Conservation (phyloP, 1,140 invertebrate genomes). For the Bicyclus anynana region DNA sequence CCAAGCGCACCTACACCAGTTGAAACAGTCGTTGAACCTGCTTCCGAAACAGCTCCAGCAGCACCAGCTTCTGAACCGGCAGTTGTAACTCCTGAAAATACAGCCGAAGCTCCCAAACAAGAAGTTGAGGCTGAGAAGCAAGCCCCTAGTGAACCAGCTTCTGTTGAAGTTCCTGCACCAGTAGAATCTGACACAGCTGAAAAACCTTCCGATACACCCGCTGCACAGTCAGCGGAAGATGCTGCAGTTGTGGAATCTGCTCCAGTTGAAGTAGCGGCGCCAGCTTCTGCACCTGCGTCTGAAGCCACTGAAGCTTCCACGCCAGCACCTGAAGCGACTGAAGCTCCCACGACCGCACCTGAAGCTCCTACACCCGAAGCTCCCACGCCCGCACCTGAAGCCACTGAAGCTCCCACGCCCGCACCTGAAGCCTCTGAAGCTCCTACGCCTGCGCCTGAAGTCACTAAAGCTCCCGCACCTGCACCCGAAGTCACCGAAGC, state of each 20-base stretch:
- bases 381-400: constrained; percentile 21
- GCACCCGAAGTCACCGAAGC: constrained; percentile 16
- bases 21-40: not conserved
- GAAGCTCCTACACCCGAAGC: too few relatives aligned
- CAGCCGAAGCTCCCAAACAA: constrained; percentile 4
- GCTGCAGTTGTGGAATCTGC: not conserved
- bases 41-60: not conserved
- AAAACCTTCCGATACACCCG: constrained; percentile 14
- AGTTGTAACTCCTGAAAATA: too few relatives aligned
- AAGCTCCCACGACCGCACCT: too few relatives aligned
- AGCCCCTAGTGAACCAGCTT: constrained; percentile 11
- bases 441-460: constrained; percentile 22
- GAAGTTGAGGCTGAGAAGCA: constrained; percentile 11
- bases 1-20: constrained; percentile 20
- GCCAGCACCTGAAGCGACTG: constrained; percentile 22
- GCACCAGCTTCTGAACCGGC: too few relatives aligned
- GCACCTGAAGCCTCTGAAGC: too few relatives aligned
- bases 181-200: constrained; percentile 18
- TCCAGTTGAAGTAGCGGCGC: constrained; percentile 20
- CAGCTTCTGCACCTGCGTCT: too few relatives aligned
- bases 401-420: constrained; percentile 24
- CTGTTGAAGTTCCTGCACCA: constrained; percentile 27
- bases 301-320: constrained; percentile 13
- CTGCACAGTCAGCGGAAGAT: constrained; percentile 7
- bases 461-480: constrained; percentile 23